These are phyloP conservation scores for Conomelus anceps DNA, from an alignment of 2,888 invertebrate species.

Conservation along the genomic window DNA sequence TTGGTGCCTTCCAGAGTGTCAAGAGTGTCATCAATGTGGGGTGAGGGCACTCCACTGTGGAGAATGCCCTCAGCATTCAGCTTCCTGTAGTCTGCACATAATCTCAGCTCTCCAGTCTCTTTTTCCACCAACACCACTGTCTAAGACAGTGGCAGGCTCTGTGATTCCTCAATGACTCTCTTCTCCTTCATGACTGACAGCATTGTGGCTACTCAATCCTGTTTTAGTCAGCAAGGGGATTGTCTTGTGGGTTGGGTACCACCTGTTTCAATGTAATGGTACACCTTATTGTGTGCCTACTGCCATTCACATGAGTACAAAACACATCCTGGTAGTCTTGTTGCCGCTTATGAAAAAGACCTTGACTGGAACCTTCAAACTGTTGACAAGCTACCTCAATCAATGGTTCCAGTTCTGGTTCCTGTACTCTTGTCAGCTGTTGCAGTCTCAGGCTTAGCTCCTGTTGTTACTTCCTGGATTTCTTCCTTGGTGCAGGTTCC, in stretches of 20 bases:
- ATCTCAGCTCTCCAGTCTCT: not conserved
- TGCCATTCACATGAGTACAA: not conserved
- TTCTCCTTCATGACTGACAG: not conserved
- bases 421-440: not conserved
- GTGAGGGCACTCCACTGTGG: not conserved
- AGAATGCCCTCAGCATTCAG: not conserved
- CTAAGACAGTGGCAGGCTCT: not conserved
- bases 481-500: too few species aligned
- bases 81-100: not conserved
- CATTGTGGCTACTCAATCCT: not conserved
- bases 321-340: not conserved
- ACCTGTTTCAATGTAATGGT: not conserved
- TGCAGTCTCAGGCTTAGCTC: too few species aligned
- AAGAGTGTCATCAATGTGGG: not conserved
- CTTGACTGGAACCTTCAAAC: not conserved
- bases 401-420: not conserved
- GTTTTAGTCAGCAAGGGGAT: not conserved
- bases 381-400: not conserved
- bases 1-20: not conserved
- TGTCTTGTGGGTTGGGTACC: not conserved
- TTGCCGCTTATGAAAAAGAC: not conserved
- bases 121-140: not conserved
- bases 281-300: not conserved
- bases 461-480: too few species aligned
- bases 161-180: not conserved